A percentile compares a stretch with the other conserved stretches of the same genome.
Conservation (phyloP, 2,797 vertebrate species). For the Sebastes glaucus region DNA sequence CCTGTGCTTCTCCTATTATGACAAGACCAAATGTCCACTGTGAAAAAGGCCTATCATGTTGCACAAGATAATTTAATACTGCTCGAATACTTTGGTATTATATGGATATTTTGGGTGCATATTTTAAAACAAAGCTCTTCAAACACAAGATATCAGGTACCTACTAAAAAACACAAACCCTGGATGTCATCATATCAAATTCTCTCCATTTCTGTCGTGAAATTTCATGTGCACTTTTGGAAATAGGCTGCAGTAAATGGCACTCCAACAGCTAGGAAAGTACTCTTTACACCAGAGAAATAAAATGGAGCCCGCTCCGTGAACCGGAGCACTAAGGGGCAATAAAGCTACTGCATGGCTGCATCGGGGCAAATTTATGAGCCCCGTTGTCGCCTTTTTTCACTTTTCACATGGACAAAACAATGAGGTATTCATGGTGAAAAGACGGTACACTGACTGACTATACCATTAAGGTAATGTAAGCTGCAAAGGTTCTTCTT, state of each 20-base stretch:
- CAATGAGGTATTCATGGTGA: conserved; percentile 42
- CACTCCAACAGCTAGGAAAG: conserved; percentile 9
- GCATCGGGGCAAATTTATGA: conserved; percentile 56
- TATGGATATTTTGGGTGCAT: not conserved
- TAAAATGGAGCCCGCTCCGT: conserved; percentile 48
- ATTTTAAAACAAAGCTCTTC: not conserved
- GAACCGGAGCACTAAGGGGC: conserved; percentile 39
- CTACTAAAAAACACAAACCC: not conserved
- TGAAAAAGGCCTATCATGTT: not conserved
- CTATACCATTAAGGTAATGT: conserved; percentile 5
- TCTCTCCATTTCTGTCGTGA: not conserved
- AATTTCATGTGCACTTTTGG: conserved; percentile 14
- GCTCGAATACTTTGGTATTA: not conserved
- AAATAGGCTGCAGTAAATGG: conserved; percentile 26
- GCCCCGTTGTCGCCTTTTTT: conserved; percentile 20
- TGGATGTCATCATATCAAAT: not conserved
- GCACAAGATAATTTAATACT: fast-evolving
- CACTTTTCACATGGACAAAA: conserved; percentile 42
- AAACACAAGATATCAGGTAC: not conserved
- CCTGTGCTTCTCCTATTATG: not conserved
- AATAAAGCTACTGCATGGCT: conserved; percentile 49
- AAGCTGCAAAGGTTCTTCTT: conserved; percentile 14
- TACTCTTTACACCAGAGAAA: conserved; percentile 22
- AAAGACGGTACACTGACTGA: conserved; percentile 16
- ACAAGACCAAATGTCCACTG: not conserved